These are phyloP conservation scores for Eristalinus aeneus DNA, from an alignment of 2,888 invertebrate species.

Conservation along the genomic window DNA sequence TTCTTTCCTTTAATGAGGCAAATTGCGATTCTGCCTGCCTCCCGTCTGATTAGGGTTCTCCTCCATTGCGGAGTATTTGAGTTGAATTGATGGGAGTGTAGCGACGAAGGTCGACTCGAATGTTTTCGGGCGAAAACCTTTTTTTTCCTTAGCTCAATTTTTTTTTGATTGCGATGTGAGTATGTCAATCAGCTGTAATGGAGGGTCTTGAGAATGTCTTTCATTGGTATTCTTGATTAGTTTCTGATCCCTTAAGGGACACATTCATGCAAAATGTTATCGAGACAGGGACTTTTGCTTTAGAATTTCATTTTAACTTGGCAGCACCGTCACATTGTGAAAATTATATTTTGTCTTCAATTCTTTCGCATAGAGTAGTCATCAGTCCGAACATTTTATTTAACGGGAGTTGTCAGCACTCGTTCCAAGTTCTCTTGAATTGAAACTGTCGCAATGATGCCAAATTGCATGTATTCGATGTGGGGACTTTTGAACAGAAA, in stretches of 20 bases:
- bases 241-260: not conserved
- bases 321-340: not conserved
- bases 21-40: slow-evolving; percentile 12
- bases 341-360: no score
- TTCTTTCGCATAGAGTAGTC: no score
- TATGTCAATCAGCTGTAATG: not conserved
- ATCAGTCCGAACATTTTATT: no score
- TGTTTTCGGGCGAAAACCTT: not conserved
- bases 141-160: not conserved
- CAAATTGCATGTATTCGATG: no score
- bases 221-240: not conserved
- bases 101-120: not conserved
- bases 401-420: no score
- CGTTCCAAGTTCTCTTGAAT: no score
- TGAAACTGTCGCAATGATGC: no score
- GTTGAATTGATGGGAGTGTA: not conserved
- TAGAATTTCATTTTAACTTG: not conserved
- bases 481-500: no score
- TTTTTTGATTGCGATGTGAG: not conserved
- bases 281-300: no score
- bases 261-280: not conserved
- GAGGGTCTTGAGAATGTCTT: not conserved
- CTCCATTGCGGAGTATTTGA: not conserved
- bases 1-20: slow-evolving; percentile 12
- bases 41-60: not conserved